Percentiles rank a stretch among this genome's conserved stretches.
Evolutionary conservation across 2,888 invertebrate genomes (phyloP).

Genomic region (Cheilosia vulpina): DNA sequence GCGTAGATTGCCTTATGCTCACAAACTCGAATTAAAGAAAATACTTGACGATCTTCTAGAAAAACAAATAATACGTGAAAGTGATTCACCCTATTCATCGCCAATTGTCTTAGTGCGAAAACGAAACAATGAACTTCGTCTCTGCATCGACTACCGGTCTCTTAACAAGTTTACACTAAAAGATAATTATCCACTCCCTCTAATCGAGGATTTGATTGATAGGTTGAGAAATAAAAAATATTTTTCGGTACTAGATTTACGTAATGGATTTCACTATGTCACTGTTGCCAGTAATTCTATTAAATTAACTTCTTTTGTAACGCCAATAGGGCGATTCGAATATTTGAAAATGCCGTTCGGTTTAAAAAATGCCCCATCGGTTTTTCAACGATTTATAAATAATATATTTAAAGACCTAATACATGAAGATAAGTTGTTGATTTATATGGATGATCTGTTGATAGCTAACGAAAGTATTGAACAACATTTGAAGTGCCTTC

Average conservation of each 20-base stretch:
- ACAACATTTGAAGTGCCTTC: conserved; percentile 26
- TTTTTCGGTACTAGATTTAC: conserved; percentile 72
- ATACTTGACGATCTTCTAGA: conserved; percentile 17
- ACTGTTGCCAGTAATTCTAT: conserved; percentile 65
- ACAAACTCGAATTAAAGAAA: conserved; percentile 15
- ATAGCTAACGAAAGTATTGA: conserved; percentile 31
- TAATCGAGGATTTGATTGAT: conserved; percentile 64
- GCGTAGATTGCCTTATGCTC: conserved; percentile 22
- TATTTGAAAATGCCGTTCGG: conserved; percentile 71
- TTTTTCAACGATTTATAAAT: conserved; percentile 62
- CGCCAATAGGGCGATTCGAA: conserved; percentile 74
- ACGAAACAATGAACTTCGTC: conserved; percentile 40
- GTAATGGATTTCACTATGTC: conserved; percentile 75
- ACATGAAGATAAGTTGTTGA: conserved; percentile 18
- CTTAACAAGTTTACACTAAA: conserved; percentile 32
- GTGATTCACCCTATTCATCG: conserved; percentile 63
- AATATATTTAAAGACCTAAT: conserved; percentile 30
- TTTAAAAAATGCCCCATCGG: conserved; percentile 58
- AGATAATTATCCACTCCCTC: conserved; percentile 54
- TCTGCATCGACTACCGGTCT: conserved; percentile 42
- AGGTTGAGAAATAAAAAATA: conserved; percentile 61
- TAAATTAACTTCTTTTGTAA: conserved; percentile 75
- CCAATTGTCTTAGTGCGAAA: conserved; percentile 58
- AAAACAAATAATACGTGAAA: conserved; percentile 51
- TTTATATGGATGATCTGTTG: conserved; percentile 51